Evolutionary conservation across 2,113 vertebrate species (phyloP), one percentile per base, ranked within the genome.

Genomic region (Etia nguti): DNA sequence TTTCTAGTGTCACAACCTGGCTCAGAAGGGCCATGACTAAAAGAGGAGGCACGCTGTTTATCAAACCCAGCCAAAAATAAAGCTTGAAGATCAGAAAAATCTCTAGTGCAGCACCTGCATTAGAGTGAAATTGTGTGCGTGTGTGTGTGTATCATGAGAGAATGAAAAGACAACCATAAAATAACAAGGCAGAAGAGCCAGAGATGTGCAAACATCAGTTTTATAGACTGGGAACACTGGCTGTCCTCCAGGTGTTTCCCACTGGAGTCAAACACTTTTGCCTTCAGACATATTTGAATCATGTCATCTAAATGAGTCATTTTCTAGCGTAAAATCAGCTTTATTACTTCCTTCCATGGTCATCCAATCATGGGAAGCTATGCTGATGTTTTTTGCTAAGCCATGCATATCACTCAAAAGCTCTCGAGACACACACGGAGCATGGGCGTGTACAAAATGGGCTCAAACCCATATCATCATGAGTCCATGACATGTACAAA

Each of bases 151-250:
- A 22, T 70, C n/a, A 73, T 10, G 68, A 48, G 2, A 20, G 41
- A 73, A 46, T 29, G 68, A 73, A 46, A 48, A 73, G 9, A 46
- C 8, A 29, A 73, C 41, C 41, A 73, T 73, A 46, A 73, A 18
- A 2, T 26, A 48, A 7, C 22, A 29, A 0, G 3, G 22, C 15
- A 48, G 22, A 50, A 75, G 43, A 73, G 38, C 15, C 22, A 16
- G 15, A 48, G 24, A 29, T 48, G 16, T 50, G 24, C 24, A 48
- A 75, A 29, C 43, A 29, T 12, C 24, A 18, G 15, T 46, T 75
- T 50, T 75, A 75, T 31, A 50, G 70, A 50, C 70, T 75, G 24
- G 70, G 70, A 31, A 77, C 70, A 50, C 43, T 77, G 43, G 43
- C 10, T 50, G 43, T 50, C 70, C 1, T 31, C 43, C 70, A 77